phyloP scores from a whole-genome alignment of 1,140 invertebrate species.

The Zaprionus capensis region DNA sequence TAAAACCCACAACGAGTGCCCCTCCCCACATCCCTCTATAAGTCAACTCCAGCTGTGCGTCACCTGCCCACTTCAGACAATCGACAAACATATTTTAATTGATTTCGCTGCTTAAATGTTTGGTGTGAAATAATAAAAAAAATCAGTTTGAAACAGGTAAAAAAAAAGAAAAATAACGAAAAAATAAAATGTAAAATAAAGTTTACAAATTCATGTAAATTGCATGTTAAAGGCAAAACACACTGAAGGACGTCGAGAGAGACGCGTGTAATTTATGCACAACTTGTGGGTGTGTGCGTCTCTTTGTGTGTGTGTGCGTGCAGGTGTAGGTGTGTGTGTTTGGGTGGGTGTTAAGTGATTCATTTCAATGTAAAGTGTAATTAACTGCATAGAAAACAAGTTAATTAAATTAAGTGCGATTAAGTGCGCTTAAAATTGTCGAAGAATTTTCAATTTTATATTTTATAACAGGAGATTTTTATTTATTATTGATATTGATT shows the following conservation, averaged over 20 bases:
- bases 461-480: background rate
- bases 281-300: slow-evolving; percentile 1
- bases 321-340: slow-evolving; percentile 4
- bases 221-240: slow-evolving; percentile 20
- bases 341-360: slow-evolving; percentile 16
- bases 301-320: background rate
- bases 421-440: background rate
- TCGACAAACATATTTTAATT: slow-evolving; percentile 71
- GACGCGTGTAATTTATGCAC: slow-evolving; percentile 12
- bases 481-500: background rate
- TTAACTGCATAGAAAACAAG: slow-evolving; percentile 6
- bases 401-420: slow-evolving; percentile 1
- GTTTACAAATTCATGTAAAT: slow-evolving; percentile 18
- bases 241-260: slow-evolving; percentile 22
- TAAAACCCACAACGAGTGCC: slow-evolving; percentile 35
- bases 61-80: slow-evolving; percentile 20
- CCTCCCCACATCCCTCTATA: background rate
- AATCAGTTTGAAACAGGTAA: slow-evolving; percentile 39
- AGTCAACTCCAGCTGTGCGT: background rate
- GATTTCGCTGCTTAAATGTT: slow-evolving; percentile 72
- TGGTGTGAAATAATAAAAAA: slow-evolving; percentile 59
- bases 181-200: slow-evolving; percentile 55
- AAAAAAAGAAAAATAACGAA: slow-evolving; percentile 29
- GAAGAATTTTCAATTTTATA: background rate
- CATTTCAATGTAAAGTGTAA: slow-evolving; percentile 4